phyloP scores from a whole-genome alignment of 1,140 invertebrate genomes.

The Oedothorax gibbosus region DNA sequence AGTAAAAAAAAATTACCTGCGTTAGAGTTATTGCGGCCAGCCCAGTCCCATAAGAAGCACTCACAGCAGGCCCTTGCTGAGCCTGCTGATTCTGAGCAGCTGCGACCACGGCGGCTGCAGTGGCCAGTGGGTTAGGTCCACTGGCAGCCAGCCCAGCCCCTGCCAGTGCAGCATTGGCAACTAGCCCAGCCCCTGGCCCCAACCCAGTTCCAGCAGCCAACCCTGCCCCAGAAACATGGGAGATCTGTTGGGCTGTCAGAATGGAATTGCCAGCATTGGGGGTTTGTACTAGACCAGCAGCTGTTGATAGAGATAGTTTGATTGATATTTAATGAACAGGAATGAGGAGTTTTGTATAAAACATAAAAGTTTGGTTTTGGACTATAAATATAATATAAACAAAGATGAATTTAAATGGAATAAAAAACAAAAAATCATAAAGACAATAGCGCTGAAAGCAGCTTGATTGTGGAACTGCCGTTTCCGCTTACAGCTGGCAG shows the following conservation, averaged over 20 bases:
- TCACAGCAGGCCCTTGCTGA: constrained; percentile 42
- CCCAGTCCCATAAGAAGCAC: constrained; percentile 58
- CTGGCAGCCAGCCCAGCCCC: constrained; percentile 39
- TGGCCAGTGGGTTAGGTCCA: constrained; percentile 39
- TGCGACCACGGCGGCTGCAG: constrained; percentile 50
- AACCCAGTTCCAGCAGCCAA: constrained; percentile 18
- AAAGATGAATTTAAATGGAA: too few relatives aligned
- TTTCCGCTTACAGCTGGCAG: too few relatives aligned
- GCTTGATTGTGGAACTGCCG: too few relatives aligned
- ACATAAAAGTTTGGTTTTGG: too few relatives aligned
- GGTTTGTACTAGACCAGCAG: constrained; percentile 53
- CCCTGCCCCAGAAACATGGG: constrained; percentile 43
- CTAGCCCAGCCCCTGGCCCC: constrained; percentile 9
- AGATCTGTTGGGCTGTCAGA: constrained; percentile 55
- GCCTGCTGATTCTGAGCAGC: constrained; percentile 59
- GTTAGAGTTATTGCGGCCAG: constrained; percentile 58
- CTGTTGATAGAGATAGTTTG: constrained; percentile 17
- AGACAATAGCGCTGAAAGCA: too few relatives aligned
- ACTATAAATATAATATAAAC: too few relatives aligned
- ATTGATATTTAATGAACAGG: neutral
- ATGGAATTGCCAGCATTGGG: constrained; percentile 38
- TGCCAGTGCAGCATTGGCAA: constrained; percentile 33
- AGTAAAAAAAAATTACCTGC: constrained; percentile 45
- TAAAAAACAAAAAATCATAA: too few relatives aligned
- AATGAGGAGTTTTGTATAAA: too few relatives aligned